Base-by-base conservation (phyloP, 2,888 invertebrate species). In the Diarsia brunnea region DNA sequence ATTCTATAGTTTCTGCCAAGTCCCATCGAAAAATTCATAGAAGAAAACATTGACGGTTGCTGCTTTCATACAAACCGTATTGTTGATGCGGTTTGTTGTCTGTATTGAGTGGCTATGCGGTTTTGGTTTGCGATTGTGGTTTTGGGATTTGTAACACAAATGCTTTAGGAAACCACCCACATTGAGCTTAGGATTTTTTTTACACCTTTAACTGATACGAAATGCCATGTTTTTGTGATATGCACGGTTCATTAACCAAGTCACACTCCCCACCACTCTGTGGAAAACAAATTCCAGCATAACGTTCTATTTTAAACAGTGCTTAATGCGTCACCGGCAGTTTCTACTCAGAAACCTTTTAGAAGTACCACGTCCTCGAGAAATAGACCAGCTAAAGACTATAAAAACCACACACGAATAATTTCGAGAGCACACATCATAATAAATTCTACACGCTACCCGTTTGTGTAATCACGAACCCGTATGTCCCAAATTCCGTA, bases 401-500 rank as follows among this genome's bases (percentile, higher is more conserved):
- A 66, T 31, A 51, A 83, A 78, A 69, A 47, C 7, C 27, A 51
- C 64, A 64, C 45, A 27, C 53, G 53, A 82, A 69, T 79, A 68
- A 74, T 65, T 72, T 67, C 65, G 63, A 63, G 63, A 75, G 68
- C 73, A 76, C 69, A 69, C 65, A 70, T 67, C 55, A 69, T 86
- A 67, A 72, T 74, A 75, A 82, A 78, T 74, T 79, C 65, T 64
- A 61, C 38, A 51, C 58, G 69, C 58, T 31, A n/a, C 58, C 45
- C 75, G 83, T 82, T 75, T 71, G 69, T 76, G 61, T 43, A 63
- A 86, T 77, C 81, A 84, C 69, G 60, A 68, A 72, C 61, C 86
- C 65, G 88, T 86, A 75, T 88, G 86, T 88, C 86, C 68, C 79
- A 31, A 67, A 45, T 75, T 79, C 55, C 24, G n/a, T 31, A 10